Evolutionary conservation across 2,797 vertebrate species (phyloP).

Genomic region (Gambusia yucatana): DNA sequence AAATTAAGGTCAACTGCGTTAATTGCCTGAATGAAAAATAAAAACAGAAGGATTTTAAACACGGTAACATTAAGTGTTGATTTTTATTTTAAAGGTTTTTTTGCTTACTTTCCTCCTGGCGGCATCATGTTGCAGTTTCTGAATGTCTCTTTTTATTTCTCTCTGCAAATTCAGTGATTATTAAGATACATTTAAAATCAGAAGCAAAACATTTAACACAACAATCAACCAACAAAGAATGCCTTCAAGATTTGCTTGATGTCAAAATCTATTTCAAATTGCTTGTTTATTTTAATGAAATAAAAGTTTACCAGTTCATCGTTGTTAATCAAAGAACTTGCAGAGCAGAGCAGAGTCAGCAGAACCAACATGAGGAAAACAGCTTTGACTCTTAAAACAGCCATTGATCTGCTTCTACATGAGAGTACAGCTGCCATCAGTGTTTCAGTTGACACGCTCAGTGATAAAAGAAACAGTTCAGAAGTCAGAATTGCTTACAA

Average conservation of each 20-base stretch:
- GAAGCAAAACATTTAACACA: background rate
- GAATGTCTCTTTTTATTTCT: background rate
- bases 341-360: background rate
- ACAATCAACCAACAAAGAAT: background rate
- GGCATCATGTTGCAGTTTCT: background rate
- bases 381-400: background rate
- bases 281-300: background rate
- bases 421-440: background rate
- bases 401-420: background rate
- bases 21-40: background rate
- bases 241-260: background rate
- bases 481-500: background rate
- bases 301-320: background rate
- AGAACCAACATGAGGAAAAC: background rate
- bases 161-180: background rate
- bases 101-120: background rate
- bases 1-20: background rate
- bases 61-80: background rate
- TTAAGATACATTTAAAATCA: background rate
- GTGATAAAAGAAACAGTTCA: background rate
- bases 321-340: accelerated
- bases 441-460: background rate
- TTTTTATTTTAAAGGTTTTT: background rate
- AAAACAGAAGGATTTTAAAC: background rate
- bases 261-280: background rate